Conservation (phyloP, 2,113 vertebrate genomes). For the Eubucco bourcierii region DNA sequence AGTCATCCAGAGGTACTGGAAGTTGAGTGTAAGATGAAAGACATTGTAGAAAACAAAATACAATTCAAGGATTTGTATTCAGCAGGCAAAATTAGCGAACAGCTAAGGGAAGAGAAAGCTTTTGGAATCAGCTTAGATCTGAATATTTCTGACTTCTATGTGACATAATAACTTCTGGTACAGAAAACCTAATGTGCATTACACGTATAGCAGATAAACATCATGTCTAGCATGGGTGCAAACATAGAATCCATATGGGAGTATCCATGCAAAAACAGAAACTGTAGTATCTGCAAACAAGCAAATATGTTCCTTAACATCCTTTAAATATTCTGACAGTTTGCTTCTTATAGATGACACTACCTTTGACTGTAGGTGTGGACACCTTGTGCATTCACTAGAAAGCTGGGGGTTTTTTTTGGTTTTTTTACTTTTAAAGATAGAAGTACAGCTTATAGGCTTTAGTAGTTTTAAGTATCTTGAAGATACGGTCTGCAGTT, state of each 20-base stretch:
- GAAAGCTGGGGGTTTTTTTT: not conserved
- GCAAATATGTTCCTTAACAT: not conserved
- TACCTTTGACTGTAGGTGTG: not conserved
- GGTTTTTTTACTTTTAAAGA: not conserved
- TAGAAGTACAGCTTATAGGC: not conserved
- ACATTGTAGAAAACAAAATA: not conserved
- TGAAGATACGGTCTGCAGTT: not conserved
- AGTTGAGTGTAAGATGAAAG: not conserved
- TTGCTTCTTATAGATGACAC: not conserved
- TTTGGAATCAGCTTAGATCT: not conserved
- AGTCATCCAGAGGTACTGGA: not conserved
- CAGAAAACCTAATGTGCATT: not conserved
- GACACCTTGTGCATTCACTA: not conserved
- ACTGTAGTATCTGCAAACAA: not conserved
- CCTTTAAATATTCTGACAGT: not conserved
- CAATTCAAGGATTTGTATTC: not conserved
- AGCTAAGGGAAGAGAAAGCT: not conserved
- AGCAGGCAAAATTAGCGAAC: not conserved
- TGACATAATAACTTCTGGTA: not conserved
- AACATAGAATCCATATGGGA: not conserved
- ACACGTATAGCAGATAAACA: not conserved
- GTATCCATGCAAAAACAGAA: not conserved
- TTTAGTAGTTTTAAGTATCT: not conserved
- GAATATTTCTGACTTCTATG: not conserved
- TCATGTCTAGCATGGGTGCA: not conserved